These are phyloP conservation scores for Pogona vitticeps DNA, from an alignment of 2,113 vertebrate genomes.

Conservation along the genomic window DNA sequence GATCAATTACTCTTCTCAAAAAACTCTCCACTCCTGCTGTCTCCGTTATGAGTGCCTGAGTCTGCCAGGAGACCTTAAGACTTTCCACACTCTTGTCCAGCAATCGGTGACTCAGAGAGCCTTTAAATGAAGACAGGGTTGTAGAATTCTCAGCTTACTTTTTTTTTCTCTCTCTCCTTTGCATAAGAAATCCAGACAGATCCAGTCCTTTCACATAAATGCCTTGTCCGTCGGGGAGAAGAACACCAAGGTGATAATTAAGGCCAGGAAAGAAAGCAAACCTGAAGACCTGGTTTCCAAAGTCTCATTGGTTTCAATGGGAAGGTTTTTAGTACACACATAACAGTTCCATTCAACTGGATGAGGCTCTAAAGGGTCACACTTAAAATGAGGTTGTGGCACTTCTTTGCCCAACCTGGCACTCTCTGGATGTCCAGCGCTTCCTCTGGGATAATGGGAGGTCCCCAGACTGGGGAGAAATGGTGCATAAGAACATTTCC, in stretches of 20 bases:
- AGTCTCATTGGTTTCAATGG: background rate
- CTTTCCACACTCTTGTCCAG: constrained; percentile 59
- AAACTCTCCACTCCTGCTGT: background rate
- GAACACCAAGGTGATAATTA: constrained; percentile 22
- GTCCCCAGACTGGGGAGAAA: too few species aligned
- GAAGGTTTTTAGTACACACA: background rate
- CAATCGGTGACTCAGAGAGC: constrained; percentile 54
- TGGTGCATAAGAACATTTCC: too few species aligned
- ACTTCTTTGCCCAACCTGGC: background rate
- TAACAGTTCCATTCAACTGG: background rate
- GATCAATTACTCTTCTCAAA: background rate
- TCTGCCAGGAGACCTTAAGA: constrained; percentile 45
- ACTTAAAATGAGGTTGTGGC: too few species aligned
- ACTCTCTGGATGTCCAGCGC: background rate
- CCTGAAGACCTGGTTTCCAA: background rate
- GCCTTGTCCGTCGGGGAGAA: constrained; percentile 12
- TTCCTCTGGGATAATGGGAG: background rate
- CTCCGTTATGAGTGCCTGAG: constrained; percentile 28
- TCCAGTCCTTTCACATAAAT: constrained; percentile 24
- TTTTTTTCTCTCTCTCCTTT: background rate
- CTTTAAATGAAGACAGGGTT: constrained; percentile 27
- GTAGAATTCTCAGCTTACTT: constrained; percentile 16
- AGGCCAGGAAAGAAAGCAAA: background rate
- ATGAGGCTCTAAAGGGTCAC: background rate
- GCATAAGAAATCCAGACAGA: constrained; percentile 27